These are phyloP conservation scores for Eulithis prunata DNA, from an alignment of 2,888 invertebrate genomes.

Conservation along the genomic window DNA sequence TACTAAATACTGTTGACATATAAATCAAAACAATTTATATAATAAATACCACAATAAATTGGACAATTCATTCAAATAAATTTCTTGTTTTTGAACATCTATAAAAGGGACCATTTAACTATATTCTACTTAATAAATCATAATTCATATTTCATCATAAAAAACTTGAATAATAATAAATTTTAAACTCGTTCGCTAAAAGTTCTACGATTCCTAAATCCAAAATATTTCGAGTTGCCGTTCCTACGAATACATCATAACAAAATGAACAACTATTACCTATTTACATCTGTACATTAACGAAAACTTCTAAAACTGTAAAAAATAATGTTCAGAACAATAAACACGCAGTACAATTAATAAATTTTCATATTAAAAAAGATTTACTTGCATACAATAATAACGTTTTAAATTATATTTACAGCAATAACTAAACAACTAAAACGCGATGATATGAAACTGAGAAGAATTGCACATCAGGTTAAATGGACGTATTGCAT, in stretches of 20 bases:
- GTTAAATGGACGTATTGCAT: slow-evolving; percentile 79
- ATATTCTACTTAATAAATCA: slow-evolving; percentile 41
- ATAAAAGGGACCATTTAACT: slow-evolving; percentile 55
- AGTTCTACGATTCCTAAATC: slow-evolving; percentile 30
- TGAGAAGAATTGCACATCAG: slow-evolving; percentile 81
- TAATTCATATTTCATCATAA: slow-evolving; percentile 30
- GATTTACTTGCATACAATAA: slow-evolving; percentile 55
- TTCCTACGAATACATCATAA: slow-evolving; percentile 53
- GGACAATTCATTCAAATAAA: slow-evolving; percentile 79
- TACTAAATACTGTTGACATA: slow-evolving; percentile 74
- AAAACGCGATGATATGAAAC: slow-evolving; percentile 81
- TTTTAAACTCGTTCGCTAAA: slow-evolving; percentile 20
- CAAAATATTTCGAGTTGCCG: slow-evolving; percentile 41
- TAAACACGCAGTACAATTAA: slow-evolving; percentile 72
- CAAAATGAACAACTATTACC: slow-evolving; percentile 73
- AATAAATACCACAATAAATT: slow-evolving; percentile 76
- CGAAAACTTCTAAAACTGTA: slow-evolving; percentile 75
- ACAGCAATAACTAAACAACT: slow-evolving; percentile 79
- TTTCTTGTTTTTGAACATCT: slow-evolving; percentile 61
- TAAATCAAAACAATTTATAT: slow-evolving; percentile 79
- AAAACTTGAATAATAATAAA: slow-evolving; percentile 28
- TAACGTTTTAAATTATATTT: slow-evolving; percentile 81
- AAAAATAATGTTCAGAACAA: slow-evolving; percentile 78
- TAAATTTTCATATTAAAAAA: slow-evolving; percentile 72
- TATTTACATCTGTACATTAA: slow-evolving; percentile 83